Conservation (phyloP, 2,797 vertebrate genomes). For the Hoplostethus mediterraneus region DNA sequence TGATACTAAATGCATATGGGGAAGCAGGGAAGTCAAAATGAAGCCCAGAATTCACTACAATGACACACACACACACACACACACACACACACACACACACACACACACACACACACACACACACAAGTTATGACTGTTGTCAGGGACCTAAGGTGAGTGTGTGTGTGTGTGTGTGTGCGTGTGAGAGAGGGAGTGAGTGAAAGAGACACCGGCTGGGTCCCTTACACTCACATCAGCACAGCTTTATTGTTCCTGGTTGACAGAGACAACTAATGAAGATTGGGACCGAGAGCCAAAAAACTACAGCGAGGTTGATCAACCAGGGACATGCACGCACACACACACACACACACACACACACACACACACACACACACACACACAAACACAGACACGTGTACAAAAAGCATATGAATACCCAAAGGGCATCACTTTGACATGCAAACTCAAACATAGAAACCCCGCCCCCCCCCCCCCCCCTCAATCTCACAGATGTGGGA, state of each 20-base stretch:
- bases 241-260: slow-evolving; percentile 57
- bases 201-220: slow-evolving; percentile 7
- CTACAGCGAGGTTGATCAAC: slow-evolving; percentile 27
- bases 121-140: no score
- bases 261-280: slow-evolving; percentile 63
- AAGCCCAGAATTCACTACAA: slow-evolving; percentile 3
- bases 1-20: slow-evolving; percentile 6
- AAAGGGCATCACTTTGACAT: no score
- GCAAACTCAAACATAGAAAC: no score
- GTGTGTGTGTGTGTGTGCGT: not conserved
- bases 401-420: no score
- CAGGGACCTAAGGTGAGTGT: not conserved
- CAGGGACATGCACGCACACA: slow-evolving; percentile 23
- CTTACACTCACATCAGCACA: slow-evolving; percentile 36
- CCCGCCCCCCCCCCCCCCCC: no score
- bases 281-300: slow-evolving; percentile 32
- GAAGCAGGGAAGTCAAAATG: slow-evolving; percentile 10
- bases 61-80: not conserved
- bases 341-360: slow-evolving; percentile 21
- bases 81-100: not conserved
- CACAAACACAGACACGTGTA: not conserved
- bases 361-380: slow-evolving; percentile 21
- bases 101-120: slow-evolving; percentile 6
- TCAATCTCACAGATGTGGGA: no score
- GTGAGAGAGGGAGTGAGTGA: not conserved